Percentiles rank a stretch among this genome's conserved stretches.
Evolutionary conservation across 1,140 invertebrate species (phyloP).

Genomic region (Formica exsecta): DNA sequence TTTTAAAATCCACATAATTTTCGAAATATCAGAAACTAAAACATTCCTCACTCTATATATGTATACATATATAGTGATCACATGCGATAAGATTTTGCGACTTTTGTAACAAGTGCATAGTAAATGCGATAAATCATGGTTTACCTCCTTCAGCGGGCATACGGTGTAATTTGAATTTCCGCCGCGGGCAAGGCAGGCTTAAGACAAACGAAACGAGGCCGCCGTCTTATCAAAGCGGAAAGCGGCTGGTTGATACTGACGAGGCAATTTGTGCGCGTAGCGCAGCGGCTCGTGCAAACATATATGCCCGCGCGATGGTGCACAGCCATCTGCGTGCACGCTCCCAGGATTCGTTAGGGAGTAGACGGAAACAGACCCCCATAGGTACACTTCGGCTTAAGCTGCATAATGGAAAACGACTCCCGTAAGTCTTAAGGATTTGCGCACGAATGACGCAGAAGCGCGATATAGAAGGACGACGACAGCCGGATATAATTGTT

Average conservation of each 20-base stretch:
- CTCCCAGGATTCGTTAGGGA: conserved; percentile 49
- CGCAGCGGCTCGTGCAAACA: conserved; percentile 56
- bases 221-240: conserved; percentile 56
- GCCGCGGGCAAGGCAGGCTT: conserved; percentile 54
- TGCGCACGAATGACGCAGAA: conserved; percentile 34
- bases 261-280: conserved; percentile 63
- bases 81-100: neutral
- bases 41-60: too few species aligned
- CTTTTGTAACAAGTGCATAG: conserved; percentile 39
- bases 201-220: conserved; percentile 52
- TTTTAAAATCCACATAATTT: too few species aligned
- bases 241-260: conserved; percentile 58
- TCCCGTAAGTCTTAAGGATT: conserved; percentile 58
- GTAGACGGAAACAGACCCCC: conserved; percentile 68
- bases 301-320: conserved; percentile 45
- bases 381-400: conserved; percentile 66
- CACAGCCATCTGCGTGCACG: conserved; percentile 50
- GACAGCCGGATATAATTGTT: conserved; percentile 65
- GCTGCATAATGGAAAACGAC: conserved; percentile 72
- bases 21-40: too few species aligned
- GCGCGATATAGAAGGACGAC: conserved; percentile 46
- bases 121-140: conserved; percentile 43
- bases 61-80: neutral
- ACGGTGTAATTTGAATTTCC: conserved; percentile 52
- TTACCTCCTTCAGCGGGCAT: conserved; percentile 37